phyloP scores from a whole-genome alignment of 2,113 vertebrate species.

The Chascanopsetta lugubris region DNA sequence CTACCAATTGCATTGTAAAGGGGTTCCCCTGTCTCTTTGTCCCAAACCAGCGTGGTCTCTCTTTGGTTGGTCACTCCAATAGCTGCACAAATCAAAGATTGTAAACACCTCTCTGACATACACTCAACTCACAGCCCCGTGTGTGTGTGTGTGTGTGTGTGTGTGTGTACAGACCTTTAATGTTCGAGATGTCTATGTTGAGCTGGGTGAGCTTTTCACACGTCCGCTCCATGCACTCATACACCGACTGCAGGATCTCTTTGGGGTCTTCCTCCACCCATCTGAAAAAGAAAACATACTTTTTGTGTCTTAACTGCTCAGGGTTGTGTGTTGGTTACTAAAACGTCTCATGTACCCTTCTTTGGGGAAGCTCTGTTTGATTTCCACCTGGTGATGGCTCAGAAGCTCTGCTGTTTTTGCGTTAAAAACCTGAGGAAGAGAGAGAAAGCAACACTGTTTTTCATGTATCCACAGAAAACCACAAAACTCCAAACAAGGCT shows the following conservation, averaged over 20 bases:
- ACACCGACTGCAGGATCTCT: slow-evolving; percentile 93
- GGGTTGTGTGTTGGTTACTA: too few relatives aligned
- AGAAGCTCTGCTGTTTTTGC: slow-evolving; percentile 94
- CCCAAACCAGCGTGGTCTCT: slow-evolving; percentile 97
- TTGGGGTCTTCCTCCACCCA: slow-evolving; percentile 98
- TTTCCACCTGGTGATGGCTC: slow-evolving; percentile 97
- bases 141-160: too few relatives aligned
- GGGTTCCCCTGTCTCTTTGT: slow-evolving; percentile 94
- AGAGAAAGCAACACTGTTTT: slow-evolving; percentile 1
- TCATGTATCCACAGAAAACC: too few relatives aligned
- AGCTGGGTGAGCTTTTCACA: slow-evolving; percentile 93
- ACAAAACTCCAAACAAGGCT: too few relatives aligned
- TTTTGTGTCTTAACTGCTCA: neutral
- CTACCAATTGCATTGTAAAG: slow-evolving; percentile 97
- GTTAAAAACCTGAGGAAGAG: slow-evolving; percentile 89
- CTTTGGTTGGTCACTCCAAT: slow-evolving; percentile 97
- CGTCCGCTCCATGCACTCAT: slow-evolving; percentile 95
- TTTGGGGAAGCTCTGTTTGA: slow-evolving; percentile 94
- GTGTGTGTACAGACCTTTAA: slow-evolving; percentile 87
- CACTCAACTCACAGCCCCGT: neutral
- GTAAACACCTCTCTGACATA: neutral
- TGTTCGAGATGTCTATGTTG: slow-evolving; percentile 90
- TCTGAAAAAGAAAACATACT: slow-evolving; percentile 64
- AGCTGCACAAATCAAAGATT: slow-evolving; percentile 75
- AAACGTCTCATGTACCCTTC: slow-evolving; percentile 86